Evolutionary conservation across 2,888 invertebrate species (phyloP), one percentile per base, ranked within the genome.

Genomic region (Mylabris sibirica): DNA sequence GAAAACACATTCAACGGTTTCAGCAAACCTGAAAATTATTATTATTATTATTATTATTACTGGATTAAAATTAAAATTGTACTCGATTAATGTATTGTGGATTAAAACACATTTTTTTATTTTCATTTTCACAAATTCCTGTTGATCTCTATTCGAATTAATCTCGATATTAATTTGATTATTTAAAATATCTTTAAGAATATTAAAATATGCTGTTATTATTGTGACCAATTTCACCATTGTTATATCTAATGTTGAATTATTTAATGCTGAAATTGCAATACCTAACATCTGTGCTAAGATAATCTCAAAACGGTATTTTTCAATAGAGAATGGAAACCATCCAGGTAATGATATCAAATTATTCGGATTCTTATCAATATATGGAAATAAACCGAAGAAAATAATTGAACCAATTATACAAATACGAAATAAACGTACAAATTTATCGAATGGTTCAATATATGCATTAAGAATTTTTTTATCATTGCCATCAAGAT

Each of bases 301-400:
- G 24, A 68, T 72, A 6, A 74, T 60, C 3, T 67, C 24, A 4
- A 41, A 63, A 20, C 73, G 69, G 35, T 74, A 71, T 8, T 60
- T 60, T 22, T 65, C 64, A 8, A 74, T 69, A 49, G 73, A 72
- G 11, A 75, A 66, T 1, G 76, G 76, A 63, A 73, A 74, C 76
- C 76, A 77, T 26, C 76, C 76, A 3, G 72, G 70, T 26, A 77
- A 69, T 2, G 76, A 73, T 53, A 75, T 62, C 59, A 73, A 62
- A 60, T 67, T 70, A 6, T 73, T 70, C 14, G 72, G 68, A 60
- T 74, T 70, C 49, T 67, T 67, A 34, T 72, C 72, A 12, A 75
- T 44, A 17, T 75, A 59, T 0, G 76, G 76, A 49, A 70, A 71
- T 12, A 75, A n/a, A 3, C 69, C 69, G 53, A 71, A 77, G 62